These are phyloP conservation scores for Pachydiplax longipennis DNA, from an alignment of 2,888 invertebrate genomes.

Conservation along the genomic window DNA sequence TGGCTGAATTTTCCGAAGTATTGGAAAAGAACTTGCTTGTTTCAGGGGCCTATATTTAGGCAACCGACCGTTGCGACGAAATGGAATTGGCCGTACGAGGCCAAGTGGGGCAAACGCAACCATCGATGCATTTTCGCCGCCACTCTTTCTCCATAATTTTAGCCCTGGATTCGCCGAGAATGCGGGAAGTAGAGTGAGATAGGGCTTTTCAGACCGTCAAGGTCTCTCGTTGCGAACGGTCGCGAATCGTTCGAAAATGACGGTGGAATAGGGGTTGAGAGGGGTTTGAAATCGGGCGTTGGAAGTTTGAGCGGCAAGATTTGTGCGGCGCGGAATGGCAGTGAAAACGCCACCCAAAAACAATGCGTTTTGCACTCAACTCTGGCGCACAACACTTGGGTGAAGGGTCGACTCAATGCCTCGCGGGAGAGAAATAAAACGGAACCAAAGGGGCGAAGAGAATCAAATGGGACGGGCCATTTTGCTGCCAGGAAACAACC, in stretches of 20 bases:
- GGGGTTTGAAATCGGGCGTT: background rate
- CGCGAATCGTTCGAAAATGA: background rate
- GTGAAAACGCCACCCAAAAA: constrained; percentile 7
- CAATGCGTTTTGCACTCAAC: constrained; percentile 27
- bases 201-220: background rate
- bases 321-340: background rate
- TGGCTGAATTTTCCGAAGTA: too few relatives aligned
- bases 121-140: background rate
- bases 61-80: background rate
- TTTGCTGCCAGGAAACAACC: constrained; percentile 4
- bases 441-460: background rate
- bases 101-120: background rate
- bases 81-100: background rate
- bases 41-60: background rate
- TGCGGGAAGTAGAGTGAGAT: background rate
- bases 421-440: background rate
- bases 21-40: too few relatives aligned
- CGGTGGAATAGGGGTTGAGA: background rate
- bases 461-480: constrained; percentile 12
- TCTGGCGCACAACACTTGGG: background rate
- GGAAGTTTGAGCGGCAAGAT: background rate
- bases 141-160: background rate
- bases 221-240: background rate
- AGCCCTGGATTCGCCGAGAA: background rate
- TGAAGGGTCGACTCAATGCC: background rate